A percentile compares a stretch with the other conserved stretches of the same genome.
phyloP scores from a whole-genome alignment of 2,113 vertebrate genomes.

The Phoenicopterus ruber region DNA sequence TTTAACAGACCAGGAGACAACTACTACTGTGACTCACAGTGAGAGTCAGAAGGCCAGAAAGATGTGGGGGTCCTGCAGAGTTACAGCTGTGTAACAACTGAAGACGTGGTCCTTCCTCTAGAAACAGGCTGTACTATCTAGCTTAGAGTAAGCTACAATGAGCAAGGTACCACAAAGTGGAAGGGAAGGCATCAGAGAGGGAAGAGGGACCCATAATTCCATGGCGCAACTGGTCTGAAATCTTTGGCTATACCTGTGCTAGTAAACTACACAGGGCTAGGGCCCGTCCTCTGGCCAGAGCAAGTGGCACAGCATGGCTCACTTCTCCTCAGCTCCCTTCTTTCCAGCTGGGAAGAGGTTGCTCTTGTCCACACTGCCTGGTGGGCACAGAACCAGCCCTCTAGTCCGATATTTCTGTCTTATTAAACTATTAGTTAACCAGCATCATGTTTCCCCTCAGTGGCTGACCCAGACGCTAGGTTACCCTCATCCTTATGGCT shows the following conservation, averaged over 20 bases:
- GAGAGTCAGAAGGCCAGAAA: background rate
- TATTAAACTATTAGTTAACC: background rate
- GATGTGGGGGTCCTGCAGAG: accelerated
- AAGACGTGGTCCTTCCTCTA: background rate
- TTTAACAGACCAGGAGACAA: background rate
- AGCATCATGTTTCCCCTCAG: background rate
- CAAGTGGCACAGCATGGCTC: background rate
- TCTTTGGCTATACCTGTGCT: background rate
- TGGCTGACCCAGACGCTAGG: background rate
- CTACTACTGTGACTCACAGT: background rate
- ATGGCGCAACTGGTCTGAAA: background rate
- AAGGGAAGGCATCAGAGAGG: background rate
- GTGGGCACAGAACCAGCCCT: background rate
- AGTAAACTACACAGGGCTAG: background rate
- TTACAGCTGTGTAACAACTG: background rate
- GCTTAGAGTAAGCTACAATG: background rate
- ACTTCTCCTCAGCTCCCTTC: background rate
- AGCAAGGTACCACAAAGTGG: background rate
- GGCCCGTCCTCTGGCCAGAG: background rate
- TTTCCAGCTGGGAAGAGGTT: background rate
- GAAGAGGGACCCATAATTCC: background rate
- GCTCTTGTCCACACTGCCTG: background rate
- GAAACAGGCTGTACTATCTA: background rate
- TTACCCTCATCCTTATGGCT: background rate
- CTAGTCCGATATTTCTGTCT: background rate